Percentiles rank a stretch among this genome's conserved stretches.
These are phyloP conservation scores for Sander vitreus DNA, from an alignment of 2,113 vertebrate species.

Conservation along the genomic window DNA sequence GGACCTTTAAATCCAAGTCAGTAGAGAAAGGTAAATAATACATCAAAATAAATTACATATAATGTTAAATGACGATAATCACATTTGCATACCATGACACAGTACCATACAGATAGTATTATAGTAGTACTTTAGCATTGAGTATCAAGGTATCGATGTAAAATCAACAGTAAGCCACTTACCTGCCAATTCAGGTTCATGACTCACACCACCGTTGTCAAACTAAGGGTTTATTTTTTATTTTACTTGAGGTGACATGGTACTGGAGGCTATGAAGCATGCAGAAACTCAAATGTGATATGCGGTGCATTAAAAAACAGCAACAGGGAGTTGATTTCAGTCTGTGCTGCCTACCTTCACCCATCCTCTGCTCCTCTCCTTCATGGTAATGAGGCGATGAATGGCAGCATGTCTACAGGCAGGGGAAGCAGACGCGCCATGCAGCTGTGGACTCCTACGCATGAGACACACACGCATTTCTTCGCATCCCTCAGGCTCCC, in stretches of 20 bases:
- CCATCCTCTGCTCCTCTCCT: slow-evolving; percentile 69
- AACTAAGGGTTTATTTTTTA: slow-evolving; percentile 5
- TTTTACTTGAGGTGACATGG: slow-evolving; percentile 36
- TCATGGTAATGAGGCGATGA: slow-evolving; percentile 78
- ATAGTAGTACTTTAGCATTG: background rate
- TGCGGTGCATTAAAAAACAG: slow-evolving; percentile 46
- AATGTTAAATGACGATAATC: background rate
- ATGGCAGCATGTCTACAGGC: slow-evolving; percentile 78
- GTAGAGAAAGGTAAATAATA: background rate
- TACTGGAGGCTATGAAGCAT: slow-evolving; percentile 35
- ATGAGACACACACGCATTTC: slow-evolving; percentile 40
- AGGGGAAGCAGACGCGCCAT: slow-evolving; percentile 70
- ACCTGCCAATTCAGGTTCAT: slow-evolving; percentile 12
- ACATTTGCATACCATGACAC: background rate
- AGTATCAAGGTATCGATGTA: background rate
- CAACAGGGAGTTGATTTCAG: slow-evolving; percentile 71
- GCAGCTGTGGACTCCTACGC: slow-evolving; percentile 77
- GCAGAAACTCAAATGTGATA: slow-evolving; percentile 52
- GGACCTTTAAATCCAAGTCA: background rate
- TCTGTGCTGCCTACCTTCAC: slow-evolving; percentile 69
- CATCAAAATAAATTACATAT: slow-evolving; percentile 16
- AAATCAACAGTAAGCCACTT: slow-evolving; percentile 17
- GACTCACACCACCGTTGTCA: background rate
- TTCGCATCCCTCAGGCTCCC: slow-evolving; percentile 57
- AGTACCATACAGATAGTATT: background rate